Evolutionary conservation across 2,888 invertebrate genomes (phyloP).

Genomic region (Trimorus sp.): DNA sequence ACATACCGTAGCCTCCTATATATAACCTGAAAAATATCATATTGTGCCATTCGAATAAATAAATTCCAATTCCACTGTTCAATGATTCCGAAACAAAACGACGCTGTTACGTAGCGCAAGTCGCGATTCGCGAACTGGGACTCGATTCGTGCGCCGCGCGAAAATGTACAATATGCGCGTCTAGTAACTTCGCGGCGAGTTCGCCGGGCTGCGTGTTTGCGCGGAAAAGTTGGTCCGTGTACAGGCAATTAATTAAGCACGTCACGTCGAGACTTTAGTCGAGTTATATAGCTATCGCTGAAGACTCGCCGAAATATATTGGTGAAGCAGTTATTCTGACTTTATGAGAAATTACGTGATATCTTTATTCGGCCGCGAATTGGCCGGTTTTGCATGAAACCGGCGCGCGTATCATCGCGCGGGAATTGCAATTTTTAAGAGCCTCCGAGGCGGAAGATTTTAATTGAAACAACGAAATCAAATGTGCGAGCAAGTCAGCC

Average conservation of each 20-base stretch:
- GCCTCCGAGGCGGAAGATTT: too few species aligned
- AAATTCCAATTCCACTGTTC: too few species aligned
- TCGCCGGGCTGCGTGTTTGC: conserved; percentile 42
- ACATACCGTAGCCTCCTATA: too few species aligned
- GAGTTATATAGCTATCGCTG: conserved; percentile 51
- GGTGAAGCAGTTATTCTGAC: conserved; percentile 22
- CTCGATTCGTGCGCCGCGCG: conserved; percentile 38
- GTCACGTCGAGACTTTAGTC: conserved; percentile 54
- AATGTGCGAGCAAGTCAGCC: too few species aligned
- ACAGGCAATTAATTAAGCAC: conserved; percentile 54
- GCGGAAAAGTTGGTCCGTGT: conserved; percentile 49
- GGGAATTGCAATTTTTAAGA: not conserved
- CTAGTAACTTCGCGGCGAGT: conserved; percentile 31
- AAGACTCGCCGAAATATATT: conserved; percentile 43
- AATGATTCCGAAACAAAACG: conserved; percentile 20
- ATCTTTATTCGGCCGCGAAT: conserved; percentile 5
- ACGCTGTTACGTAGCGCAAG: conserved; percentile 18
- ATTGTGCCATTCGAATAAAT: too few species aligned
- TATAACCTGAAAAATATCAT: too few species aligned
- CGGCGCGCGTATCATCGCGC: not conserved
- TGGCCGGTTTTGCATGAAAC: not conserved
- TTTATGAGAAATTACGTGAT: conserved; percentile 28
- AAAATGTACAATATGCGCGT: conserved; percentile 53
- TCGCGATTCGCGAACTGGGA: conserved; percentile 23
- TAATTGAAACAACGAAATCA: too few species aligned